Evolutionary conservation across 1,140 invertebrate species (phyloP), one percentile per base, ranked within the genome.

Genomic region (Neoseiulus cucumeris): DNA sequence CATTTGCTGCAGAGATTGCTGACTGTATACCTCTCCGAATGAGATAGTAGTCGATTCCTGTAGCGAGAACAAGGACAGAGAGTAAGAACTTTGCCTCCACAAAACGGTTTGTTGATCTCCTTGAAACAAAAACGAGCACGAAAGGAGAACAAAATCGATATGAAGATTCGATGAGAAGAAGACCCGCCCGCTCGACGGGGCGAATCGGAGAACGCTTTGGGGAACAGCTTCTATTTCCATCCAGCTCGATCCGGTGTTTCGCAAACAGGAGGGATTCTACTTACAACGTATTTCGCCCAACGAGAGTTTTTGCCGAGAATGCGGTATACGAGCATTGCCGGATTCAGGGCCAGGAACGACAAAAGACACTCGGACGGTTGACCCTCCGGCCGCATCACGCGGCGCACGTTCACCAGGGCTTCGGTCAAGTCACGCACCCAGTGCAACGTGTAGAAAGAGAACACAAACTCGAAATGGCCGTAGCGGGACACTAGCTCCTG

Each of bases 251-350:
- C n/a, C n/a, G n/a, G n/a, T n/a, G n/a, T n/a, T n/a, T n/a, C n/a
- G n/a, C 33, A 39, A 39, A 4, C 33, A 39, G 33, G 4, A 9
- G 33, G 9, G n/a, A n/a, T n/a, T 17, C 14, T 25, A 59, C 51
- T 59, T 25, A 59, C 51, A 25, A 59, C 25, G 22, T 59, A 59
- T 25, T 59, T 59, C 17, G 51, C 51, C 51, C 51, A 59, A 29
- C 51, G 51, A 14, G 51, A 33, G 12, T 59, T 25, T 59, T 59
- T 59, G 1, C 25, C 22, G 5, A 59, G 51, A 9, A 29, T 33
- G 22, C 22, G 51, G 22, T 59, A 59, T 17, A 59, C 51, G 14
- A 59, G 22, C 25, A 59, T 1, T 1, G 51, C 51, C 17, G 51
- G 51, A 33, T 59, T 59, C 25, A 59, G 51, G 14, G 51, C 51